Conservation (phyloP, 1,140 invertebrate species). For the Archivesica marissinica region DNA sequence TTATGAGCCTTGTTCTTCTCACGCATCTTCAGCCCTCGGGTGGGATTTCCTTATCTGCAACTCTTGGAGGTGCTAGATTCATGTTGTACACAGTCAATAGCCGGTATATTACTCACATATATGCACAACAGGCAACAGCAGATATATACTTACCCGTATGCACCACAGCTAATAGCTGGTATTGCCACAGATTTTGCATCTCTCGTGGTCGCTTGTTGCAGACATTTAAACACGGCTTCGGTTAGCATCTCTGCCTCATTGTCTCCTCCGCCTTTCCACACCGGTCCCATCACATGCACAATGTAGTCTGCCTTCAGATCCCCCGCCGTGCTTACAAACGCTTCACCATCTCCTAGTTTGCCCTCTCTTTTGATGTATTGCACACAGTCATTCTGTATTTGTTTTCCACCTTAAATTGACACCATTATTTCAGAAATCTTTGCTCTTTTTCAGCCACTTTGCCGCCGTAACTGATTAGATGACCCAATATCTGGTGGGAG, state of each 20-base stretch:
- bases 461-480: too few relatives aligned
- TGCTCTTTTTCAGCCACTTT: too few relatives aligned
- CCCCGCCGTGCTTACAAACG: slow-evolving; percentile 23
- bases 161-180: slow-evolving; percentile 60
- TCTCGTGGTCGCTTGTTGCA: slow-evolving; percentile 18
- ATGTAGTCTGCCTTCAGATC: slow-evolving; percentile 13
- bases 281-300: slow-evolving; percentile 47
- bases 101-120: too few relatives aligned
- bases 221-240: slow-evolving; percentile 32
- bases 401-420: slow-evolving; percentile 34
- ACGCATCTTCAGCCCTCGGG: too few relatives aligned
- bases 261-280: slow-evolving; percentile 34
- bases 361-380: not conserved
- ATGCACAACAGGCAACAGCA: too few relatives aligned
- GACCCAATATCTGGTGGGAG: too few relatives aligned
- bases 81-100: too few relatives aligned
- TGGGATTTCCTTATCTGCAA: too few relatives aligned
- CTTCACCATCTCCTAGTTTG: slow-evolving; percentile 8
- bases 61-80: too few relatives aligned
- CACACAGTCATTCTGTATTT: slow-evolving; percentile 1
- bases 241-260: slow-evolving; percentile 31
- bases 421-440: too few relatives aligned
- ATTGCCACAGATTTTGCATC: slow-evolving; percentile 57
- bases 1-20: too few relatives aligned
- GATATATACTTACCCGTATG: slow-evolving; percentile 27